phyloP scores from a whole-genome alignment of 2,113 vertebrate species.

The Butastur rufipennis region DNA sequence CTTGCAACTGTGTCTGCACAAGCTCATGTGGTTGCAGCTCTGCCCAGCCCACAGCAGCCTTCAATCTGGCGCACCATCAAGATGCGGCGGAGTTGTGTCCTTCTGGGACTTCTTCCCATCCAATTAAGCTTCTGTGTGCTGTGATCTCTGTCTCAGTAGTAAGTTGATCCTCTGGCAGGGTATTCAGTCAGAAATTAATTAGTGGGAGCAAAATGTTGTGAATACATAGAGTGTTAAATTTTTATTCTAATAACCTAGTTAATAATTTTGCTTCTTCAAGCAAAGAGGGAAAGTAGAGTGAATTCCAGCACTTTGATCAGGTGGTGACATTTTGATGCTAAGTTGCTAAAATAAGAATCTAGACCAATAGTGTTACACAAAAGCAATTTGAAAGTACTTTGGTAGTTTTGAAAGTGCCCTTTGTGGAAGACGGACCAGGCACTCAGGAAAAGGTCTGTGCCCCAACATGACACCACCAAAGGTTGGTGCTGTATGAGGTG shows the following conservation, averaged over 20 bases:
- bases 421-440: not conserved
- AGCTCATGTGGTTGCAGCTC: fast-evolving
- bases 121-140: not conserved
- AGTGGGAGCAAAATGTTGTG: not conserved
- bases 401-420: not conserved
- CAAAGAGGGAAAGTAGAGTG: not conserved
- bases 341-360: not conserved
- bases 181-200: conserved; percentile 6
- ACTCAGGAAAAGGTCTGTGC: not conserved
- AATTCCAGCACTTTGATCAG: not conserved
- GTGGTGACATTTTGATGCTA: not conserved
- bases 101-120: not conserved
- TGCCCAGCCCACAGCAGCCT: not conserved
- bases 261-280: not conserved
- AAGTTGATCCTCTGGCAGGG: not conserved
- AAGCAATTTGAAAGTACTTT: not conserved
- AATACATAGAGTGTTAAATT: not conserved
- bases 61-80: not conserved
- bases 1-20: not conserved
- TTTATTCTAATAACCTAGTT: conserved; percentile 31
- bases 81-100: not conserved
- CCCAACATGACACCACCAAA: not conserved
- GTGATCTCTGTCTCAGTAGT: not conserved
- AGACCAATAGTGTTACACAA: not conserved
- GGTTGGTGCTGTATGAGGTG: not conserved